Evolutionary conservation across 2,888 invertebrate species (phyloP), one percentile per base, ranked within the genome.

Genomic region (Sesia bembeciformis): DNA sequence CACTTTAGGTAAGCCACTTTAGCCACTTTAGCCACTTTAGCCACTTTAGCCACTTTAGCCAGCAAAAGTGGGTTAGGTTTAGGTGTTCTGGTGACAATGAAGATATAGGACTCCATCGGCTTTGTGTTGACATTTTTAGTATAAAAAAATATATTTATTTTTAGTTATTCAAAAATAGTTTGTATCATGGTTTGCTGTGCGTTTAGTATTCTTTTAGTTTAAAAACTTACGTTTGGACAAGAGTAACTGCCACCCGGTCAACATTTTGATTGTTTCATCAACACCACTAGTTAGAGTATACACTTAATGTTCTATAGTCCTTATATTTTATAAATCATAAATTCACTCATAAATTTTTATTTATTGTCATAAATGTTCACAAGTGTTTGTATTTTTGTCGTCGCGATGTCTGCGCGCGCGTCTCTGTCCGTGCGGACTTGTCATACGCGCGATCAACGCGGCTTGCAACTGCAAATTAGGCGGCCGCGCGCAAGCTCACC

Each of bases 161-260:
- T 52, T 5, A 40, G 40, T 52, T 3, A 43, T 7, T 43, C 7
- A 42, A 3, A 7, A 7, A 42, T 42, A 7, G n/a, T 4, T 52
- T 5, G 40, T 7, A 49, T 4, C 6, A 38, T 49, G 4, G 5
- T 49, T 8, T 39, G 4, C 6, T 39, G 8, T 39, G 4, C 7
- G 7, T 51, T 39, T 39, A 43, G 8, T 39, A 39, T 39, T 7
- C n/a, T 7, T 6, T 8, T 4, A 40, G 8, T n/a, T 40, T 8
- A 58, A 52, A 52, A 58, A 84, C 88, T 88, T 67, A 89, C 88
- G 59, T 66, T 86, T 87, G 3, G 88, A 89, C 56, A 87, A 71
- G 63, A 86, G 61, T 53, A 87, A 72, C 70, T 81, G 82, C 88
- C 88, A 88, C 41, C 88, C 88, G 58, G 72, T 75, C 73, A 89